Evolutionary conservation across 2,113 vertebrate species (phyloP), one percentile per base, ranked within the genome.

Genomic region (Xiphophorus hellerii): DNA sequence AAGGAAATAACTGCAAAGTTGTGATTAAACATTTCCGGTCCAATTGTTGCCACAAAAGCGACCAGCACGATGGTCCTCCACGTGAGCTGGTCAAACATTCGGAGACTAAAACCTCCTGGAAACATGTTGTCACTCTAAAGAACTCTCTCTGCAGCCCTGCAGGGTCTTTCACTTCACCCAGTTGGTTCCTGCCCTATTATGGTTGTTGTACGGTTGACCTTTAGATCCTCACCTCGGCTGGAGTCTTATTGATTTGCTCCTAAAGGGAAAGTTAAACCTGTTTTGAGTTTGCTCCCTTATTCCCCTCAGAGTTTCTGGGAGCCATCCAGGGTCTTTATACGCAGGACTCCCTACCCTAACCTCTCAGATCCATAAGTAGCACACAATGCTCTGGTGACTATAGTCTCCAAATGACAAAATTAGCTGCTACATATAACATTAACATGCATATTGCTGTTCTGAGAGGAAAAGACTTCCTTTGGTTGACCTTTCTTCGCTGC

Each of bases 221-320:
- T 91, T 85, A 58, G 54, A 12, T 66, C 67, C 66, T 68, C 66
- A 66, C 25, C 51, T 65, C 9, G 30, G 60, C n/a, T 14, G 74
- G 66, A 77, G 72, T 54, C 22, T n/a, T 77, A 86, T 88, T 58
- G 88, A 91, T 89, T 89, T 82, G 62, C 63, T 79, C 44, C 68
- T 78, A 65, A 82, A 37, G 39, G 29, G 15, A 74, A 77, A 54
- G 37, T 44, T 60, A 51, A 75, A n/a, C 33, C 29, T 39, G 13
- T 3, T 54, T 65, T 67, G 15, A 14, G 28, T 30, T 51, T 27
- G 25, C 60, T 73, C 31, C 8, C 8, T 22, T 35, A 27, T 60
- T 77, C 75, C 39, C 29, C 48, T 15, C 42, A 9, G 10, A 44
- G 33, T 65, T 65, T 39, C 51, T 74, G n/a, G 29, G n/a, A 14